Evolutionary conservation across 2,888 invertebrate species (phyloP), one percentile per base, ranked within the genome.

Genomic region (Microctonus brassicae): DNA sequence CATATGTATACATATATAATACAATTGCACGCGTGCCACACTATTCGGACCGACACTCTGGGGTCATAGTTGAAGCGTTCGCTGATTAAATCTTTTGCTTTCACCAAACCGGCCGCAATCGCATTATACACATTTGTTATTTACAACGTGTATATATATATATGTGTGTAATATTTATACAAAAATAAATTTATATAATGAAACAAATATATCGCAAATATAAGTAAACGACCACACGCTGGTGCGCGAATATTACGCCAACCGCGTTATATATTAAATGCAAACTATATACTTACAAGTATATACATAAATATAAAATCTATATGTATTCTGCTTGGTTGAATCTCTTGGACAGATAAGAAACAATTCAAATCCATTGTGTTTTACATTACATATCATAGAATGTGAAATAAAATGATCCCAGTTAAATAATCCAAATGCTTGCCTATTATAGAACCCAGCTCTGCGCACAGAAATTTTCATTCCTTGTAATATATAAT

Each of bases 391-490:
- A 39, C 7, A n/a, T n/a, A n/a, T n/a, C n/a, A n/a, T n/a, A n/a
- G 22, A 69, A 69, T 68, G 61, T 57, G 67, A 17, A 47, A 47
- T 47, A n/a, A 47, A 47, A 47, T 20, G 7, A 47, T 17, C 47
- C 34, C 63, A 34, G 62, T 52, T 76, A 75, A 78, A 78, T 78
- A 74, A 78, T 76, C 76, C 70, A 76, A 78, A 76, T 76, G 73
- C 73, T 75, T 72, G 73, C 65, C 73, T 76, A 73, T 73, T 58
- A 67, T 55, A 53, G 52, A 53, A 36, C 52, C 52, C 39, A 22
- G 42, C 60, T 39, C 20, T 22, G 17, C 6, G 6, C 22, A 2
- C 22, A 17, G 34, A 53, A 61, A 55, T 62, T 62, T 62, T 69
- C 69, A 69, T 52, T 53, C 39, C 29, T 26, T 26, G 10, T 53